Percentiles rank a stretch among this genome's conserved stretches.
Evolutionary conservation across 2,888 invertebrate species (phyloP).

Genomic region (Metallyticus violacea): DNA sequence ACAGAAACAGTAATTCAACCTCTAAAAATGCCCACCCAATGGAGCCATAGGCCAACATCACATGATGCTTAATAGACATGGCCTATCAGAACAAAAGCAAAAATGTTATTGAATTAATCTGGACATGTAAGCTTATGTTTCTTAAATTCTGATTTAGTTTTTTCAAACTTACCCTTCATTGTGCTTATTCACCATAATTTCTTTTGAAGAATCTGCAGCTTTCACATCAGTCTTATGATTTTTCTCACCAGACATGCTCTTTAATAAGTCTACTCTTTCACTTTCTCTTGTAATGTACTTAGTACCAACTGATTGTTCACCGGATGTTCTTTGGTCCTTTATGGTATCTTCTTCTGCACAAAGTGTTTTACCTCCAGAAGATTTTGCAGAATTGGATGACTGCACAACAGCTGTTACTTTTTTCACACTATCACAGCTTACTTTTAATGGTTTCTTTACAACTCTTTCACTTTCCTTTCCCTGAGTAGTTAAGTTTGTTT

Average conservation of each 20-base stretch:
- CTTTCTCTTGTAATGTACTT: neutral
- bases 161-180: neutral
- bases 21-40: too few species aligned
- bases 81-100: too few species aligned
- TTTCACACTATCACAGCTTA: neutral
- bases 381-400: neutral
- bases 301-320: too few species aligned
- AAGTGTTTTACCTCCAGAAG: neutral
- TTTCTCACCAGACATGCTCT: too few species aligned
- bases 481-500: neutral
- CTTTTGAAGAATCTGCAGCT: neutral
- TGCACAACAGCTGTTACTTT: neutral
- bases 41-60: too few species aligned
- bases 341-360: neutral
- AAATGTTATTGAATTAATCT: too few species aligned
- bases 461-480: neutral
- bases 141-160: neutral
- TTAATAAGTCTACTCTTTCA: neutral
- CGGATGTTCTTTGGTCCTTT: too few species aligned
- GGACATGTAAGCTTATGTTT: too few species aligned
- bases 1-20: too few species aligned
- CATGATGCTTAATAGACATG: too few species aligned
- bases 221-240: neutral
- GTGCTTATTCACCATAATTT: neutral
- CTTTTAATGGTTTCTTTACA: neutral